These are phyloP conservation scores for Hemiscyllium ocellatum DNA, from an alignment of 2,113 vertebrate genomes.

Conservation along the genomic window DNA sequence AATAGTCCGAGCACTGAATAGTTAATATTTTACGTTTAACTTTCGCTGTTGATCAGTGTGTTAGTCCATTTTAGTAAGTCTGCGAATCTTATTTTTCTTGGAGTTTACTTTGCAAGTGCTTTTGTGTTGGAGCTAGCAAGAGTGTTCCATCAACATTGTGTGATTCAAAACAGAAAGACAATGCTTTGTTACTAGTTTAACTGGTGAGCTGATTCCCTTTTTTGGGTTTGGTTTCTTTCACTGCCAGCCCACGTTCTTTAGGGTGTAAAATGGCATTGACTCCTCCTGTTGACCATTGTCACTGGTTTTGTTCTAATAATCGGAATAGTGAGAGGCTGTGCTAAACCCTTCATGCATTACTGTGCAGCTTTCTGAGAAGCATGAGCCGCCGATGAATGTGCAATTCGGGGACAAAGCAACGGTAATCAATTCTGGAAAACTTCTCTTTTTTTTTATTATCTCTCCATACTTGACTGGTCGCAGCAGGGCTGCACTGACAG, in stretches of 20 bases:
- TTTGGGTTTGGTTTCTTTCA: neutral
- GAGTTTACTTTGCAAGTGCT: neutral
- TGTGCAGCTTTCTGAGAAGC: neutral
- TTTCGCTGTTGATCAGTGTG: slow-evolving; percentile 82
- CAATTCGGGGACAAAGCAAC: neutral
- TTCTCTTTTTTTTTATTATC: neutral
- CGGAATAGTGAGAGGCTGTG: neutral
- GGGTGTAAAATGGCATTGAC: slow-evolving; percentile 21
- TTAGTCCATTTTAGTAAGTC: slow-evolving; percentile 52
- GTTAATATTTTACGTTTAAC: slow-evolving; percentile 47
- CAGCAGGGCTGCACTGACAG: slow-evolving; percentile 67
- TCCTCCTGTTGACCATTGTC: neutral
- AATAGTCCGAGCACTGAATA: slow-evolving; percentile 53
- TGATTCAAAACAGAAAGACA: neutral
- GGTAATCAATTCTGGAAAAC: neutral
- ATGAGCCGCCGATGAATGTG: neutral
- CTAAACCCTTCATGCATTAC: neutral
- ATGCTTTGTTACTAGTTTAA: neutral
- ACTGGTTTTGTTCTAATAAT: neutral
- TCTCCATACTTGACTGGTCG: slow-evolving; percentile 48
- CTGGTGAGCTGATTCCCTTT: neutral
- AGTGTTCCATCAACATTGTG: neutral
- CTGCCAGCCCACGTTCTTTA: neutral
- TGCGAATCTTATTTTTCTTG: slow-evolving; percentile 49
- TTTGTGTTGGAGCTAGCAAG: neutral